These are phyloP conservation scores for Meriones unguiculatus DNA, from an alignment of 2,113 vertebrate species.

Conservation along the genomic window DNA sequence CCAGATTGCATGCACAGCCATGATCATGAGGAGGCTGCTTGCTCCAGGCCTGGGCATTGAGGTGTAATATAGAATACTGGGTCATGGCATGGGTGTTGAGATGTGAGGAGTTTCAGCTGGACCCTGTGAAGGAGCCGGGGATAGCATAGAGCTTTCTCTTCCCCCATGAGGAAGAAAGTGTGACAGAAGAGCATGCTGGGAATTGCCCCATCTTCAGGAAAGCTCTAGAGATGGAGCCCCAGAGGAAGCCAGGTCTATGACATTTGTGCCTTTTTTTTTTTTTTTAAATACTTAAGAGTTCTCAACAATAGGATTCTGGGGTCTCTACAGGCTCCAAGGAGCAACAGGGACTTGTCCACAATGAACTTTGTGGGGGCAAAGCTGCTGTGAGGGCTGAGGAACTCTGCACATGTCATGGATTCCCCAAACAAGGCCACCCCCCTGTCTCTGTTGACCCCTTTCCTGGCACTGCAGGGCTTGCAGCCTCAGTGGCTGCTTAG, in stretches of 20 bases:
- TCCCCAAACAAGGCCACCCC: not conserved
- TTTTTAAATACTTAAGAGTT: not conserved
- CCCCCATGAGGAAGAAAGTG: not conserved
- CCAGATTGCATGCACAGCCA: not conserved
- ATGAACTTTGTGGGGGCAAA: not conserved
- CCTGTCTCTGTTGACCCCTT: not conserved
- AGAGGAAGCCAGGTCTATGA: not conserved
- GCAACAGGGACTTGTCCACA: not conserved
- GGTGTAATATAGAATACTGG: not conserved
- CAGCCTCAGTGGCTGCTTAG: not conserved
- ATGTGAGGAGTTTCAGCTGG: accelerated
- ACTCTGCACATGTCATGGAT: not conserved
- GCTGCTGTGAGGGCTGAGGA: no score
- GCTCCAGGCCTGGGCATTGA: not conserved
- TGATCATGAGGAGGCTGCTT: not conserved
- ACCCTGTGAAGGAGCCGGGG: no score
- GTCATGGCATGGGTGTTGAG: not conserved
- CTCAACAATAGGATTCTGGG: not conserved
- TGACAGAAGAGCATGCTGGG: no score
- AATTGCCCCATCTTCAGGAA: accelerated
- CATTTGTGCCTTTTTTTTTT: not conserved
- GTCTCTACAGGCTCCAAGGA: accelerated
- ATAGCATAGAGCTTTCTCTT: not conserved
- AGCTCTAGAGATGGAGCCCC: not conserved
- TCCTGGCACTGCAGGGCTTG: no score